Percentiles rank a stretch among this genome's conserved stretches.
Conservation (phyloP, 1,140 invertebrate species). For the Drosophila pectinifera region DNA sequence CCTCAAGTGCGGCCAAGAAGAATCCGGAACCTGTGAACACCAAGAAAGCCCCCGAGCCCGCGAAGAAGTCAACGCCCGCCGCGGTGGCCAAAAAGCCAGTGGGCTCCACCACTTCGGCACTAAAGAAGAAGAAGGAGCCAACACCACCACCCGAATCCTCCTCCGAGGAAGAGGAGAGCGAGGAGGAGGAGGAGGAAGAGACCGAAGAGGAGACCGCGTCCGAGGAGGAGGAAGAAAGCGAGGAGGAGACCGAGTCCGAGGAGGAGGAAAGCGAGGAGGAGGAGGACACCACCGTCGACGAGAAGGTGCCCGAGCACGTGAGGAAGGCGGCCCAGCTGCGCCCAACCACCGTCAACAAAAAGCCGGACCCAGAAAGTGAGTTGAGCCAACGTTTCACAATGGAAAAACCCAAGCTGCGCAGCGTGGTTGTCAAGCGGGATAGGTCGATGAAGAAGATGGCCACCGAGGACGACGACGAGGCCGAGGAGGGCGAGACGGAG, state of each 20-base stretch:
- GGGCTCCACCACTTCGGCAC: conserved; percentile 27
- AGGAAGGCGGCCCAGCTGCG: conserved; percentile 70
- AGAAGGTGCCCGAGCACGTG: conserved; percentile 72
- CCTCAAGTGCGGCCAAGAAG: conserved; percentile 53
- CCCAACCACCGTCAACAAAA: conserved; percentile 71
- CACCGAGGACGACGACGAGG: conserved; percentile 74
- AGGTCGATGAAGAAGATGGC: conserved; percentile 80
- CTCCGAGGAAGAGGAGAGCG: conserved; percentile 67
- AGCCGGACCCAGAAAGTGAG: conserved; percentile 74
- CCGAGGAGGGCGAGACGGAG: conserved; percentile 78
- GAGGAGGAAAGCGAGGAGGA: conserved; percentile 57
- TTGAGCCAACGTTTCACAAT: conserved; percentile 80
- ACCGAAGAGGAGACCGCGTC: conserved; percentile 65
- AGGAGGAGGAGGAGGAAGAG: conserved; percentile 69
- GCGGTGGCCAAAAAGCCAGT: conserved; percentile 46
- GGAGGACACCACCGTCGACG: conserved; percentile 60
- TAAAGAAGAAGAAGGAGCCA: conserved; percentile 76
- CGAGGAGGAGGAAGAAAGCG: conserved; percentile 63
- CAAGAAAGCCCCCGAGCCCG: conserved; percentile 59
- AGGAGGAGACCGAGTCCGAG: conserved; percentile 64
- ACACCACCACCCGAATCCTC: conserved; percentile 77
- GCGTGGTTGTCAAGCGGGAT: conserved; percentile 78
- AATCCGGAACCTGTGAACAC: conserved; percentile 49
- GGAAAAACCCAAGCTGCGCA: conserved; percentile 82
- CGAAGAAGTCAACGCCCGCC: conserved; percentile 51